phyloP scores from a whole-genome alignment of 2,888 invertebrate species.

The Salticus scenicus region DNA sequence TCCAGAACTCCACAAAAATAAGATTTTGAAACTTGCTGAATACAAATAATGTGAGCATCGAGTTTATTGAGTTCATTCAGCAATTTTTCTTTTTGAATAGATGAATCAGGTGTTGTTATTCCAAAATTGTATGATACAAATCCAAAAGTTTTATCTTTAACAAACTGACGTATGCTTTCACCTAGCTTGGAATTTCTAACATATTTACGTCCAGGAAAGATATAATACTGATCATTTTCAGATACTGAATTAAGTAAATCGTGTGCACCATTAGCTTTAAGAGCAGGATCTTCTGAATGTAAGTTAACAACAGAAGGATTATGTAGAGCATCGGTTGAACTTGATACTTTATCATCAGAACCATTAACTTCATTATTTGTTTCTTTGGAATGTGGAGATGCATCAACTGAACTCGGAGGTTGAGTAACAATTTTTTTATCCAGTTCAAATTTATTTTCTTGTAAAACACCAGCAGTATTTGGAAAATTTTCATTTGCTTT shows the following conservation, averaged over 20 bases:
- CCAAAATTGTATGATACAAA: slow-evolving; percentile 64
- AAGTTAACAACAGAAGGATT: slow-evolving; percentile 14
- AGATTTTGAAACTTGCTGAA: slow-evolving; percentile 59
- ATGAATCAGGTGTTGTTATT: slow-evolving; percentile 21
- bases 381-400: slow-evolving; percentile 24
- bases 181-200: slow-evolving; percentile 44
- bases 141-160: slow-evolving; percentile 57
- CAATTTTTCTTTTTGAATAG: slow-evolving; percentile 61
- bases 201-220: slow-evolving; percentile 59
- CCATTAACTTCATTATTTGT: slow-evolving; percentile 33
- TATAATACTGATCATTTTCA: slow-evolving; percentile 39
- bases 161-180: slow-evolving; percentile 33
- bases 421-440: neutral
- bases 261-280: slow-evolving; percentile 56
- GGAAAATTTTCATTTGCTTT: neutral
- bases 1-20: slow-evolving; percentile 52
- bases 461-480: neutral
- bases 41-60: slow-evolving; percentile 60
- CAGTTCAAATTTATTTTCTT: neutral
- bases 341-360: slow-evolving; percentile 40
- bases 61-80: slow-evolving; percentile 53
- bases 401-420: neutral
- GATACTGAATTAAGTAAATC: slow-evolving; percentile 37
- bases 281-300: slow-evolving; percentile 24
- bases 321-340: slow-evolving; percentile 20